phyloP scores from a whole-genome alignment of 2,888 invertebrate genomes.

The Pocota personata region DNA sequence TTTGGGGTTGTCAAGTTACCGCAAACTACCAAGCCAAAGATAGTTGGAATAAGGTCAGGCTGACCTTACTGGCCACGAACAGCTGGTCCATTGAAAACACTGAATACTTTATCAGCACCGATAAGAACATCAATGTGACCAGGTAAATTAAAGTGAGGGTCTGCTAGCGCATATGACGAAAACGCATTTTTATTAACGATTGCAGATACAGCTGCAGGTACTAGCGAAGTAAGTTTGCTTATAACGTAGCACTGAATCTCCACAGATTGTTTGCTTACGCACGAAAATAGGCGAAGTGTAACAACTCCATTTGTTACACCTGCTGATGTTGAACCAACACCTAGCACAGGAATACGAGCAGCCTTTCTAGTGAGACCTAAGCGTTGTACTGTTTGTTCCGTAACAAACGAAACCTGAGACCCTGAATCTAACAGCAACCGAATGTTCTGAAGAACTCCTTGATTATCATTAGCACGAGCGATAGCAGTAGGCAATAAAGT shows the following conservation, averaged over 20 bases:
- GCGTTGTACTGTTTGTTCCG: conserved; percentile 14
- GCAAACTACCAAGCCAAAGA: conserved; percentile 8
- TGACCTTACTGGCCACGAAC: neutral
- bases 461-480: no score
- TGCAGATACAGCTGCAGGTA: neutral
- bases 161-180: conserved; percentile 2
- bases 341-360: no score
- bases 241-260: conserved; percentile 16
- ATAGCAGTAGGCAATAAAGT: no score
- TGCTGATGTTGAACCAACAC: no score
- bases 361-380: neutral
- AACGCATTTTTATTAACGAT: neutral
- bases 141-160: neutral
- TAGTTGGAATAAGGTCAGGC: conserved; percentile 4
- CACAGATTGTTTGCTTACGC: neutral
- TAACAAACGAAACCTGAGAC: conserved; percentile 3
- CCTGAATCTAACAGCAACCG: no score
- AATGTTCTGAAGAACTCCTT: neutral
- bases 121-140: neutral
- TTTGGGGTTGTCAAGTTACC: neutral
- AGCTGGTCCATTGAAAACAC: conserved; percentile 6
- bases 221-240: conserved; percentile 12
- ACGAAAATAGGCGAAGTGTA: conserved; percentile 6
- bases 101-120: conserved; percentile 18
- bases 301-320: no score